Evolutionary conservation across 1,140 invertebrate genomes (phyloP).

Genomic region (Brachionus asplanchnoidis): DNA sequence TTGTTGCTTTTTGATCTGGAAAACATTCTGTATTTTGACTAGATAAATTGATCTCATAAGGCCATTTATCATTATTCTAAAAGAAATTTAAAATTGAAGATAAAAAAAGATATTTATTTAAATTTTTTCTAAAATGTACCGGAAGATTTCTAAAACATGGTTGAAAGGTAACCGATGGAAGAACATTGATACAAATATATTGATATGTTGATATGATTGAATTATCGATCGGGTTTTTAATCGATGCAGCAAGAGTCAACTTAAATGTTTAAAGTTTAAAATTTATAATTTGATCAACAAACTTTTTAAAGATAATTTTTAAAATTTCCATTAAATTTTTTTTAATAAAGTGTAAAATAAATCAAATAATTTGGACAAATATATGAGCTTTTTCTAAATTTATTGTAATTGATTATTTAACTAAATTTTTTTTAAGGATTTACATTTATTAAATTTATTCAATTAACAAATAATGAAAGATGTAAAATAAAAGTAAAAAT

Average conservation of each 20-base stretch:
- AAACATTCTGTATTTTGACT: not conserved
- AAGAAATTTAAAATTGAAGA: not conserved
- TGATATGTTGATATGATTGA: conserved; percentile 1
- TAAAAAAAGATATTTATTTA: not conserved
- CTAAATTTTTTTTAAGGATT: too few relatives aligned
- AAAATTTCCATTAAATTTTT: too few relatives aligned
- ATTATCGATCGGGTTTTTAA: not conserved
- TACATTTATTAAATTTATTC: too few relatives aligned
- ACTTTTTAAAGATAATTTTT: too few relatives aligned
- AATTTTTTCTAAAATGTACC: not conserved
- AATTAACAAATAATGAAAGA: too few relatives aligned
- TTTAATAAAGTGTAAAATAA: too few relatives aligned
- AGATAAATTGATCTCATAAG: not conserved
- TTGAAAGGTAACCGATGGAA: not conserved
- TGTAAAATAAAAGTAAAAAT: too few relatives aligned
- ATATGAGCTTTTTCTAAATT: too few relatives aligned
- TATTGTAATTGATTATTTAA: too few relatives aligned
- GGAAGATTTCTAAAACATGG: not conserved
- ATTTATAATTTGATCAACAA: too few relatives aligned
- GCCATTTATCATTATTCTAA: conserved; percentile 25
- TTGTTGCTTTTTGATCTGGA: not conserved
- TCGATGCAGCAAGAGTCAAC: not conserved
- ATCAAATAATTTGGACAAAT: too few relatives aligned
- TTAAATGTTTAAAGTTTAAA: not conserved
- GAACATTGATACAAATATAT: conserved; percentile 24